These are phyloP conservation scores for Ellobium chinense DNA, from an alignment of 2,888 invertebrate species.

Conservation along the genomic window DNA sequence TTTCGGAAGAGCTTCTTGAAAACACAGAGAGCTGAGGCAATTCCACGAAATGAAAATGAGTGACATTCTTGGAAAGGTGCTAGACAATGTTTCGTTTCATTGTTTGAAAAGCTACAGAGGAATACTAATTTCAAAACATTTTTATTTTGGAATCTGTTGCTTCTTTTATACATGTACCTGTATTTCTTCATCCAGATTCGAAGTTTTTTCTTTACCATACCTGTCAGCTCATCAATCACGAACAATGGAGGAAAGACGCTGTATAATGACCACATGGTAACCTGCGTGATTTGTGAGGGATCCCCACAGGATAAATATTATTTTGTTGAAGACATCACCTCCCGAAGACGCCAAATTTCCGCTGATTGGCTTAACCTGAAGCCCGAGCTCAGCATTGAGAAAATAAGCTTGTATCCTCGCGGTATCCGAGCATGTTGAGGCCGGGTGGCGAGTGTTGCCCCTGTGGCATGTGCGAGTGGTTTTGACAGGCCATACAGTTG, in stretches of 20 bases:
- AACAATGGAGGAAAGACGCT: neutral
- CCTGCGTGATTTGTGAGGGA: neutral
- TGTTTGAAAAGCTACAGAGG: too few species aligned
- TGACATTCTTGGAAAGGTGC: too few species aligned
- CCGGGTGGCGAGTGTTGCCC: neutral
- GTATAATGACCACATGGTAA: too few species aligned
- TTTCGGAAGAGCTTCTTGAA: too few species aligned
- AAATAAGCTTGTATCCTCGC: neutral
- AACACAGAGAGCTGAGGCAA: too few species aligned
- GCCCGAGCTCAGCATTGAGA: neutral
- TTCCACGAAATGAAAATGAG: too few species aligned
- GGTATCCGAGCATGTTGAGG: neutral
- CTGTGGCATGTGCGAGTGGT: slow-evolving; percentile 1
- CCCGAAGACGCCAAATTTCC: neutral
- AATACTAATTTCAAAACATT: too few species aligned
- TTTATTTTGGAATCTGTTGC: too few species aligned
- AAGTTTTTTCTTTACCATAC: neutral
- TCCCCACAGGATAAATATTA: neutral
- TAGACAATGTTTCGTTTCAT: too few species aligned
- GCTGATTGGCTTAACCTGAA: neutral
- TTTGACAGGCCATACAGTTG: slow-evolving; percentile 20
- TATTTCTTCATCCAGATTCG: too few species aligned
- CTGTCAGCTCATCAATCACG: neutral
- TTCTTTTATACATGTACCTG: too few species aligned
- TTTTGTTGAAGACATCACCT: neutral